Evolutionary conservation across 1,140 invertebrate genomes (phyloP).

Genomic region (Nixonia krombeini): DNA sequence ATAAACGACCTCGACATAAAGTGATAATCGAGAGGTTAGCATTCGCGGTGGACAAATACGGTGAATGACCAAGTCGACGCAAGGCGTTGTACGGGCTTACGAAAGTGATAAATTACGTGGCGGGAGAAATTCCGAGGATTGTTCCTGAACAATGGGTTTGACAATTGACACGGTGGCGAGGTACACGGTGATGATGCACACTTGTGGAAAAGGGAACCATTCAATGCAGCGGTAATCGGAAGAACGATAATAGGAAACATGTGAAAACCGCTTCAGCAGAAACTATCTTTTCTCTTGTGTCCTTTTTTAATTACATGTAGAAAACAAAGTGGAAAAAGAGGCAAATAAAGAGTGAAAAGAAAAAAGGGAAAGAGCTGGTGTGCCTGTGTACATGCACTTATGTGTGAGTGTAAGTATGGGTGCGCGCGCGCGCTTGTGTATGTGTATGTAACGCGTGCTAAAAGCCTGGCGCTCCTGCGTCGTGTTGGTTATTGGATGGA

Average conservation of each 20-base stretch:
- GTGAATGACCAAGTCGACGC: background rate
- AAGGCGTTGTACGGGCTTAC: too few species aligned
- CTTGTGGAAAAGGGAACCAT: conserved; percentile 25
- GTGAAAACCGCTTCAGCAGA: conserved; percentile 15
- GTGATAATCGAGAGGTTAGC: background rate
- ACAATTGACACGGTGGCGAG: conserved; percentile 19
- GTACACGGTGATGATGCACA: conserved; percentile 10
- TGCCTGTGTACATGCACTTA: too few species aligned
- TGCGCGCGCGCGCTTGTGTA: too few species aligned
- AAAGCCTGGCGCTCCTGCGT: conserved; percentile 13
- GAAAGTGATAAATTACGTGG: background rate
- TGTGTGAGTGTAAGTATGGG: too few species aligned
- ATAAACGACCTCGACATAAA: background rate
- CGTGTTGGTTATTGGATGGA: conserved; percentile 41
- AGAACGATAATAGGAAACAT: conserved; percentile 44
- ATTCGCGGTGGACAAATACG: background rate
- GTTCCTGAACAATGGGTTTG: conserved; percentile 21
- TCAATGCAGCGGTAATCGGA: conserved; percentile 36
- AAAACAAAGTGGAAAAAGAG: too few species aligned
- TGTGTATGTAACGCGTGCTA: background rate
- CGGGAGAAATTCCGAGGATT: conserved; percentile 7
- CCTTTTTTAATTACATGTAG: too few species aligned
- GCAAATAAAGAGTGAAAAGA: too few species aligned
- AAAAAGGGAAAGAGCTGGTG: conserved; percentile 10
- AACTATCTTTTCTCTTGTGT: too few species aligned